Conservation (phyloP, 1,140 invertebrate genomes). For the Ceratina japonica region DNA sequence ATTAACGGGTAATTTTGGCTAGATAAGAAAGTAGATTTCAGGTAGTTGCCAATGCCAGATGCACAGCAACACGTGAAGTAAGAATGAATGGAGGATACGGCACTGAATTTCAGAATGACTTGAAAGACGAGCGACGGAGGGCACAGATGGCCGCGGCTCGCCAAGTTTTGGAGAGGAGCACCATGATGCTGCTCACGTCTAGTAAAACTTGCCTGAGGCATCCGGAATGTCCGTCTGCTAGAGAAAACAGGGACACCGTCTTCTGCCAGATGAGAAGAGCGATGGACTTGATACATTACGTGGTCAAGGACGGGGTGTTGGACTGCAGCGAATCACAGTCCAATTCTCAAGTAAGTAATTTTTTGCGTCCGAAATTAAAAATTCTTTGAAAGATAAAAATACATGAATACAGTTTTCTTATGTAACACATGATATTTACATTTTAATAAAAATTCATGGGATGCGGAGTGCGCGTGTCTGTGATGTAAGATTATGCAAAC, state of each 20-base stretch:
- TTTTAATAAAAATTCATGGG: background rate
- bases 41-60: background rate
- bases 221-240: conserved; percentile 94
- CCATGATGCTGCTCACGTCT: conserved; percentile 97
- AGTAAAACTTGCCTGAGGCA: conserved; percentile 97
- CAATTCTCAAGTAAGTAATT: conserved; percentile 74
- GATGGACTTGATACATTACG: conserved; percentile 98
- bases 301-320: conserved; percentile 95
- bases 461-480: too few relatives aligned
- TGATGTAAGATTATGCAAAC: background rate
- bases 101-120: conserved; percentile 84
- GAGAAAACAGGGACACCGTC: conserved; percentile 97
- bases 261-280: conserved; percentile 98
- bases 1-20: too few relatives aligned
- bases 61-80: background rate
- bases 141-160: conserved; percentile 97
- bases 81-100: background rate
- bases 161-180: conserved; percentile 97
- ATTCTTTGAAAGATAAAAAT: background rate
- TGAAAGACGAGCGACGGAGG: conserved; percentile 96
- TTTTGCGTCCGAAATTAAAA: background rate
- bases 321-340: conserved; percentile 80
- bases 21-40: background rate
- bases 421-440: too few relatives aligned
- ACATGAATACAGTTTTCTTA: background rate